These are phyloP conservation scores for Ptychadena robeensis DNA, from an alignment of 2,797 vertebrate genomes.

Conservation along the genomic window DNA sequence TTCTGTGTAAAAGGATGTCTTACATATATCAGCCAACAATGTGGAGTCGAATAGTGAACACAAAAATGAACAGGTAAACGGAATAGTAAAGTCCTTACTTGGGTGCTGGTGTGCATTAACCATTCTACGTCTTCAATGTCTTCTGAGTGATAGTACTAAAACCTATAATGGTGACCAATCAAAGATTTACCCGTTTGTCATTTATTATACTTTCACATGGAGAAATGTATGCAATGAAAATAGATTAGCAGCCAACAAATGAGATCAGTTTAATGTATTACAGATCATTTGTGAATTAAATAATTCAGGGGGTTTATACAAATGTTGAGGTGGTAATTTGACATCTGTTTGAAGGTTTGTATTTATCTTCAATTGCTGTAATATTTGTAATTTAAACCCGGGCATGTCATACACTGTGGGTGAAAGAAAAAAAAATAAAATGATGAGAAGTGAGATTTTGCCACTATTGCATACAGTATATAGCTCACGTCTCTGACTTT, in stretches of 20 bases:
- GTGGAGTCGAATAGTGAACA: constrained; percentile 75
- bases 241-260: not conserved
- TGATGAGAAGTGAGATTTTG: too few relatives aligned
- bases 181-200: not conserved
- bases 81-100: constrained; percentile 20
- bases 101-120: constrained; percentile 27
- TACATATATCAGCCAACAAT: constrained; percentile 82
- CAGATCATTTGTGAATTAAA: not conserved
- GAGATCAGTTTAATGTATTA: not conserved
- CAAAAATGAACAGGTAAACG: constrained; percentile 83
- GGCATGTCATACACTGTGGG: not conserved
- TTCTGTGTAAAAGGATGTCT: constrained; percentile 85
- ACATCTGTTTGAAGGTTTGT: not conserved
- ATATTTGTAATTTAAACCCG: not conserved
- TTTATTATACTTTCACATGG: constrained; percentile 6
- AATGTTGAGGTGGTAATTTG: not conserved
- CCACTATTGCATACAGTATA: too few relatives aligned
- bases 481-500: too few relatives aligned
- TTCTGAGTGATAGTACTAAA: constrained; percentile 6
- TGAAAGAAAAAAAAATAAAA: too few relatives aligned
- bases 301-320: not conserved
- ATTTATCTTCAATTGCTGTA: too few relatives aligned
- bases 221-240: not conserved
- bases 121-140: not conserved
- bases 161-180: not conserved